Base-by-base conservation (phyloP, 2,888 invertebrate genomes). In the Trilocha varians region DNA sequence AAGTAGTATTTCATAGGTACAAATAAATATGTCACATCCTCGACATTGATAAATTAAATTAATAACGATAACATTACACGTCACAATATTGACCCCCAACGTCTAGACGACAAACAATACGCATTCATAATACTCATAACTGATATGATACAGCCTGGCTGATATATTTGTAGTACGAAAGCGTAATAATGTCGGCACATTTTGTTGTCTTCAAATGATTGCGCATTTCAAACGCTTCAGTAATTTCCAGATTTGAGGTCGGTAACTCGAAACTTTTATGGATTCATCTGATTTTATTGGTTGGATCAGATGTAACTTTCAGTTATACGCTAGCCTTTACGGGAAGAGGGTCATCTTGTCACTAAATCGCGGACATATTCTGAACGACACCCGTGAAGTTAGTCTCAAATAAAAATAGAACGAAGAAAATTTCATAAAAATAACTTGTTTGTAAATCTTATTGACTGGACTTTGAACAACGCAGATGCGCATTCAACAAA, bases 201-300 rank as follows among this genome's bases (percentile, higher is more conserved):
- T 25, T 25, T 25, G 25, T 25, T 25, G 25, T 25, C 25, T 25
- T 25, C 25, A 25, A 25, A 25, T 25, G 49, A 62, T 62, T 52
- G 44, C 37, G 54, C 57, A 61, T 52, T 69, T 64, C 56, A 64
- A 46, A 57, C 46, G 74, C 71, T 73, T 78, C 73, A 47, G 40
- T 52, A 44, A 42, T 43, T 61, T 41, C 35, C 35, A 38, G 32
- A 38, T 38, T 48, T 51, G 52, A 64, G 61, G 63, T 65, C 60
- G 46, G 50, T 52, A 57, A 48, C 56, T 53, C 53, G 45, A 49
- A 49, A 25, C 3, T 57, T 52, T 42, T 51, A 55, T 52, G 64
- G 60, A 53, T 70, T 68, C 62, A 38, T 42, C 16, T 44, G 42
- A 46, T 50, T 47, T 47, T 46, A 25, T 45, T 47, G 40, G 39